phyloP scores from a whole-genome alignment of 2,797 vertebrate species.

The Florisuga fusca region DNA sequence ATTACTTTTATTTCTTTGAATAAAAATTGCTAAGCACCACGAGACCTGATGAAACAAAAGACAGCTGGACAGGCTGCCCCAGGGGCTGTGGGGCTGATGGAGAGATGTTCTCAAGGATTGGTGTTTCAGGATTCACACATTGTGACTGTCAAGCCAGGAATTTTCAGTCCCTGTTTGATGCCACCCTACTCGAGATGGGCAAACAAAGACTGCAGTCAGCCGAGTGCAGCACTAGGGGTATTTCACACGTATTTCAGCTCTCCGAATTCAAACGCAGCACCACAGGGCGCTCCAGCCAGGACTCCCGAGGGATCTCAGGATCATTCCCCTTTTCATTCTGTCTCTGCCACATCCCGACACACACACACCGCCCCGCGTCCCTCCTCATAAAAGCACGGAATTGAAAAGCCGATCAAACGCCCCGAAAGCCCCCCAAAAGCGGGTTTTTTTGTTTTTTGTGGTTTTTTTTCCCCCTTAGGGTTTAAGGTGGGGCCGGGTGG shows the following conservation, averaged over 20 bases:
- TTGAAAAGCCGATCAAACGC: accelerated
- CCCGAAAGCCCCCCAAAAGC: accelerated
- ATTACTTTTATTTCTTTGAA: neutral
- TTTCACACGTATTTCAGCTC: accelerated
- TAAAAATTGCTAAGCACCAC: neutral
- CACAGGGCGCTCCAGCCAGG: neutral
- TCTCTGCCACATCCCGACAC: neutral
- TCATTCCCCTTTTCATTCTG: no score
- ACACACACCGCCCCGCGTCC: no score
- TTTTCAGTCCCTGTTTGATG: neutral
- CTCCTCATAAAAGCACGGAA: accelerated
- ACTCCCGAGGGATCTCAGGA: neutral
- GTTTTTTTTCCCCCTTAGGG: neutral
- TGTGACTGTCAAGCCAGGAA: accelerated
- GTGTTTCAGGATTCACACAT: accelerated
- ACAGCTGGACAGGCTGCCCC: neutral
- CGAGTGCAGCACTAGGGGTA: accelerated
- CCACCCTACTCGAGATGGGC: accelerated
- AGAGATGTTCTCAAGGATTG: neutral
- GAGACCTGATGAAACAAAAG: neutral
- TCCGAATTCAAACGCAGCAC: accelerated
- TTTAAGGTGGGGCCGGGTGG: neutral
- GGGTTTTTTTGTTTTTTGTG: neutral
- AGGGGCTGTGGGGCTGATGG: neutral
- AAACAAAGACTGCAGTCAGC: neutral